phyloP scores from a whole-genome alignment of 1,140 invertebrate species.

The Argopecten irradians region DNA sequence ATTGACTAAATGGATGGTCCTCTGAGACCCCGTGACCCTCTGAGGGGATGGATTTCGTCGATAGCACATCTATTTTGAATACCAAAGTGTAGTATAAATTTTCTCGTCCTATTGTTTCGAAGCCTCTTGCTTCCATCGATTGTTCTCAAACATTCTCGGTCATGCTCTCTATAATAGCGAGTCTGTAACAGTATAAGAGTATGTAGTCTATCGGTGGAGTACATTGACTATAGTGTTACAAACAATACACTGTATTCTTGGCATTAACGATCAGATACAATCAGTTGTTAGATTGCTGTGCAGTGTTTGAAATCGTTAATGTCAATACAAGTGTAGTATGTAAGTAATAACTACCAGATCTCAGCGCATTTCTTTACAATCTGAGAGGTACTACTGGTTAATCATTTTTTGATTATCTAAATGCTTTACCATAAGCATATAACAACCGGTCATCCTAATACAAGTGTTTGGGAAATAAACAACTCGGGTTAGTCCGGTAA shows the following conservation, averaged over 20 bases:
- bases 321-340: background rate
- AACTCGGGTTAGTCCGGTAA: too few species aligned
- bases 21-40: background rate
- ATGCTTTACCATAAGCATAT: too few species aligned
- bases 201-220: background rate
- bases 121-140: background rate
- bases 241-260: background rate
- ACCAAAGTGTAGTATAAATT: slow-evolving; percentile 17
- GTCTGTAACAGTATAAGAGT: background rate
- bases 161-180: slow-evolving; percentile 14
- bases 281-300: background rate
- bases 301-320: background rate
- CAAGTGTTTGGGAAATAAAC: too few species aligned
- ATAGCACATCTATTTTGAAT: slow-evolving; percentile 22
- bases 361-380: background rate
- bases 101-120: slow-evolving; percentile 13
- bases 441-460: too few species aligned
- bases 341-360: background rate
- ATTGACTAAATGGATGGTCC: slow-evolving; percentile 16
- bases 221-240: background rate
- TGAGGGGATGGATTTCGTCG: background rate
- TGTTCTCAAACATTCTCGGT: background rate
- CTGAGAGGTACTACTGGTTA: background rate
- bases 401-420: too few species aligned
- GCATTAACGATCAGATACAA: background rate